Base-by-base conservation (phyloP, 2,888 invertebrate genomes). In the Baccha elongata region DNA sequence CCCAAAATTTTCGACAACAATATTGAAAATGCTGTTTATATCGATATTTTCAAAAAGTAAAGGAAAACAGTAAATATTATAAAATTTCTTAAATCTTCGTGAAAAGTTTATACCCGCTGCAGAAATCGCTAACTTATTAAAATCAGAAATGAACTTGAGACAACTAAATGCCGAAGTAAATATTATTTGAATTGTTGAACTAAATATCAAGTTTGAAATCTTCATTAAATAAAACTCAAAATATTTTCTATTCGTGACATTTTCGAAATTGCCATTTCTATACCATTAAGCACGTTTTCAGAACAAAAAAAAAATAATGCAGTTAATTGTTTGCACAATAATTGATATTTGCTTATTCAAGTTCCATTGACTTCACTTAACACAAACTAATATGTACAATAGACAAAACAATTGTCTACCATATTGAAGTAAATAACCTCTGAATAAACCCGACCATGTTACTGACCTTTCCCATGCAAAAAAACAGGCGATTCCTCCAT, bases 381-480 rank as follows among this genome's bases (percentile, higher is more conserved):
- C 6, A 11, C 3, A 44, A 42, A 26, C 55, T 55, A 19, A 11
- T 8, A 48, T 3, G 1, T 4, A 58, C 26, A 42, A 60, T 40
- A 13, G 15, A 40, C 40, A 11, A 13, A 37, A 15, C 10, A 5
- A 11, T 17, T 26, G 0, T 10, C 13, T 17, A 11, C 29, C 0
- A 0, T 2, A 1, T 8, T 29, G 6, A 60, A 60, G 60, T 60
- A 60, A 60, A 44, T 60, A 60, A 60, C 60, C 44, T 60, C n/a
- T 29, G 6, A 29, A 26, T 15, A 8, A 26, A 5, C 26, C 29
- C 40, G 1, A 21, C 40, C 60, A 60, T 60, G 60, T 60, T 60
- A 44, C 60, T 60, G 60, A 60, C 60, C 60, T 60, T 44, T 29
- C 60, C 44, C 29, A 60, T 60, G 29, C 10, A 4, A 40, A 40